Evolutionary conservation across 2,888 invertebrate species (phyloP), one percentile per base, ranked within the genome.

Genomic region (Lasioglossum figueresi): DNA sequence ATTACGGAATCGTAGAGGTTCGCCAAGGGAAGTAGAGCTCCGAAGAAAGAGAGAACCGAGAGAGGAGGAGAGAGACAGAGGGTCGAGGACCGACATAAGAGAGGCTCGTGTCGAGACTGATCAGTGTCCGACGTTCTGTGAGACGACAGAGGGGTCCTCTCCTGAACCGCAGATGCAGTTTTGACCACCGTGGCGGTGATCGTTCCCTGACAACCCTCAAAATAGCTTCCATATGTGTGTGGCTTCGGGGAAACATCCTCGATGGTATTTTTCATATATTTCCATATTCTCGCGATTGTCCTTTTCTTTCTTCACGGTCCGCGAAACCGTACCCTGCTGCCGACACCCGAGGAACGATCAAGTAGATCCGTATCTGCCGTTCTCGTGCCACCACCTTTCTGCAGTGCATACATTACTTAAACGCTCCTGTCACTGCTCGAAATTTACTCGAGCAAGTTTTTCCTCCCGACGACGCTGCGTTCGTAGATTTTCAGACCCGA

Each of bases 91-190:
- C 70, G 73, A 71, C 70, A 37, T 66, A 63, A 63, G 63, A 63
- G 63, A 63, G 63, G 16, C 63, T 63, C 63, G 76, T 70, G 76
- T 79, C 76, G 79, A 63, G 79, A 90, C 48, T 37, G 79, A 84
- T 84, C 83, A 84, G 79, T 89, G 91, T 87, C 88, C 84, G 81
- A 82, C 76, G 84, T 88, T 86, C 76, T 83, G 89, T 86, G 82
- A 86, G 82, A 82, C 78, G 83, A 87, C n/a, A 73, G 83, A 88
- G 82, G 88, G 89, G 84, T 86, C 84, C 52, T 52, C 52, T 63
- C 81, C 76, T 80, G 80, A 84, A 89, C 85, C 91, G 87, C 91
- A 91, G 91, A 91, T 91, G 91, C 88, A 87, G 83, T 83, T 89
- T 81, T 85, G 87, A 89, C 91, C 88, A 88, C 88, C 89, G 89